These are phyloP conservation scores for Ypsolopha scabrella DNA, from an alignment of 2,888 invertebrate species.

Conservation along the genomic window DNA sequence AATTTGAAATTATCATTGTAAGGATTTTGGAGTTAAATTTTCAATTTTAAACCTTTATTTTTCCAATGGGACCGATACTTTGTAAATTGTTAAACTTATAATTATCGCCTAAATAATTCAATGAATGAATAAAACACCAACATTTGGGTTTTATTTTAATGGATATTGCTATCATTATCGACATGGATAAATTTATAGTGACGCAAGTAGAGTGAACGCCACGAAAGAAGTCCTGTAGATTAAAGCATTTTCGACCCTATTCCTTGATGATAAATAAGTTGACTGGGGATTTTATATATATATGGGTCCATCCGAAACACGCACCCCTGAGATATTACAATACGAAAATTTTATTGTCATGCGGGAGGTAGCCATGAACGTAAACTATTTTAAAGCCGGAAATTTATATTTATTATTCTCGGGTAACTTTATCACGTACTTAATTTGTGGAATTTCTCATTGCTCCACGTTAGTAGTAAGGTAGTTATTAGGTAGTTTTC, in stretches of 20 bases:
- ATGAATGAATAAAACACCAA: neutral
- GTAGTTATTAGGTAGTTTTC: too few relatives aligned
- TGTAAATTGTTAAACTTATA: neutral
- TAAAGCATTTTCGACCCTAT: too few relatives aligned
- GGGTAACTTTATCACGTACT: too few relatives aligned
- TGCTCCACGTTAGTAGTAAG: too few relatives aligned
- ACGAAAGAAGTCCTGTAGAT: too few relatives aligned
- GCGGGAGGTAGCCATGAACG: constrained; percentile 40
- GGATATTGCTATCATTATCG: constrained; percentile 44
- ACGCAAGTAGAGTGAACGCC: constrained; percentile 26
- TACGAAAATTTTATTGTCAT: constrained; percentile 33
- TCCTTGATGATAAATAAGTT: too few relatives aligned
- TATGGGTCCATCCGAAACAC: constrained; percentile 8
- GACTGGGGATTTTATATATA: constrained; percentile 21
- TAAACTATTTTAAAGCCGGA: neutral
- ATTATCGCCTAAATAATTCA: neutral
- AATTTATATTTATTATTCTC: too few relatives aligned
- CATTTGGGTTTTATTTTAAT: constrained; percentile 15
- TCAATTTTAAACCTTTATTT: too few relatives aligned
- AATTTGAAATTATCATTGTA: too few relatives aligned
- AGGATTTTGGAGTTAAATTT: too few relatives aligned
- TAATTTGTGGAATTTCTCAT: too few relatives aligned
- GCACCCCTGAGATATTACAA: constrained; percentile 22
- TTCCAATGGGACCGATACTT: too few relatives aligned
- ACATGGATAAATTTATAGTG: constrained; percentile 53